A percentile compares a stretch with the other conserved stretches of the same genome.
phyloP scores from a whole-genome alignment of 2,113 vertebrate genomes.

The Hippocampus barbouri region DNA sequence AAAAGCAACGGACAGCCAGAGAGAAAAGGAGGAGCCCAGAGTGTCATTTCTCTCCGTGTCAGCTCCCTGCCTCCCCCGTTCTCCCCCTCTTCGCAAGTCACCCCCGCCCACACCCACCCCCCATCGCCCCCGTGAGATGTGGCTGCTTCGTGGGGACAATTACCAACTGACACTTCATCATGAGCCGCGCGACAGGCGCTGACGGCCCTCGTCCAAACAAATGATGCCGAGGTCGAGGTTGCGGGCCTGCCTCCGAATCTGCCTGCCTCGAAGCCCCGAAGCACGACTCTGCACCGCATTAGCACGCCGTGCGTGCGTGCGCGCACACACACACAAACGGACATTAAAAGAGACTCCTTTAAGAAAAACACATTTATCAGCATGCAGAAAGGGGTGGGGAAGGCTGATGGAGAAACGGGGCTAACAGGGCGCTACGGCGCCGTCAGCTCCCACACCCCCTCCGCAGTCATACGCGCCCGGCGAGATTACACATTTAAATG shows the following conservation, averaged over 20 bases:
- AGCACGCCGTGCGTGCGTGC: constrained; percentile 26
- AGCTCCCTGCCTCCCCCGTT: constrained; percentile 52
- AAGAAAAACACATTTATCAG: constrained; percentile 72
- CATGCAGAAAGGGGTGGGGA: constrained; percentile 7
- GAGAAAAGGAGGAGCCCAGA: constrained; percentile 54
- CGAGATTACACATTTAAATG: constrained; percentile 14
- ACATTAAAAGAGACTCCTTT: constrained; percentile 60
- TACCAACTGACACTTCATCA: constrained; percentile 75
- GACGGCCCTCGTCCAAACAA: constrained; percentile 76
- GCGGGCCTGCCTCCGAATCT: constrained; percentile 64
- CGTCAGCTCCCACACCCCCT: constrained; percentile 51
- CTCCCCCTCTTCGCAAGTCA: constrained; percentile 35
- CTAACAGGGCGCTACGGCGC: constrained; percentile 46
- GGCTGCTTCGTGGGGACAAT: constrained; percentile 75
- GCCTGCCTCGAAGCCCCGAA: constrained; percentile 49
- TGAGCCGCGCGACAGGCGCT: constrained; percentile 68
- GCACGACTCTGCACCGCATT: constrained; percentile 53
- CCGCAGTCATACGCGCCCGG: constrained; percentile 13
- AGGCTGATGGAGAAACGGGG: constrained; percentile 16
- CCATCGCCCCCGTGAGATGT: constrained; percentile 55
- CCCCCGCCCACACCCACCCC: constrained; percentile 24
- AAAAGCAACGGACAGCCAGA: constrained; percentile 23
- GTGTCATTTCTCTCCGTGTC: constrained; percentile 72
- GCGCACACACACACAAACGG: constrained; percentile 24
- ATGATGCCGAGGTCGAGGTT: constrained; percentile 75